Base-by-base conservation (phyloP, 2,113 vertebrate species). In the Platycercus adscitus region DNA sequence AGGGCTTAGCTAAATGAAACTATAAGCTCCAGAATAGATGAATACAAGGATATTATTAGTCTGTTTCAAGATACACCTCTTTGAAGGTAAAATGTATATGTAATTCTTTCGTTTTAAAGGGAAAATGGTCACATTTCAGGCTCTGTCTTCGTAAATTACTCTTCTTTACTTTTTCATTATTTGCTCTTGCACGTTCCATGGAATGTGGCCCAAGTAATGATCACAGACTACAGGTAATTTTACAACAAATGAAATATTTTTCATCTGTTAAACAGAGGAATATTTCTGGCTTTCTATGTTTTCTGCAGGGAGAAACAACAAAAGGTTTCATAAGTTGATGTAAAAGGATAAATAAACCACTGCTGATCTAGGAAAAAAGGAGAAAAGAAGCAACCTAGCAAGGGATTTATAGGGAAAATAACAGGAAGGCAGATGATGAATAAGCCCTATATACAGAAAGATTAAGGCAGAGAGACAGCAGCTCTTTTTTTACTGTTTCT, bases 291-390 rank as follows among this genome's bases (percentile, higher is more conserved):
- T 92, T 95, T 91, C 80, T 80, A 33, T 7, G 4, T 78, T 94
- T 95, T 93, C 77, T 87, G 61, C 60, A 75, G 66, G 75, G 85
- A 86, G 66, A 89, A 91, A 90, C 81, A 95, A 96, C n/a, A 92
- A 86, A 93, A 81, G 81, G 55, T 92, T 96, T 95, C 72, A 93
- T 95, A 92, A 77, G 44, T 0, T 7, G 83, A 82, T 53, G 63
- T 33, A 89, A 79, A 86, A 93, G 69, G 64, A 80, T 18, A 95
- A 95, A 95, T 76, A 95, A 95, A 84, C 61, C 56, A 83, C 50
- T 75, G 72, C 28, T 95, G 90, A 93, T 91, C 85, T 70, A 71
- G 66, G n/a, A 84, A 86, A 53, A 86, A 60, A 84, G 49, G 44
- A 66, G 39, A 58, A 84, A 83, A 83, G 29, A 78, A 84, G 55